Base-by-base conservation (phyloP, 2,797 vertebrate species). In the Champsocephalus gunnari region DNA sequence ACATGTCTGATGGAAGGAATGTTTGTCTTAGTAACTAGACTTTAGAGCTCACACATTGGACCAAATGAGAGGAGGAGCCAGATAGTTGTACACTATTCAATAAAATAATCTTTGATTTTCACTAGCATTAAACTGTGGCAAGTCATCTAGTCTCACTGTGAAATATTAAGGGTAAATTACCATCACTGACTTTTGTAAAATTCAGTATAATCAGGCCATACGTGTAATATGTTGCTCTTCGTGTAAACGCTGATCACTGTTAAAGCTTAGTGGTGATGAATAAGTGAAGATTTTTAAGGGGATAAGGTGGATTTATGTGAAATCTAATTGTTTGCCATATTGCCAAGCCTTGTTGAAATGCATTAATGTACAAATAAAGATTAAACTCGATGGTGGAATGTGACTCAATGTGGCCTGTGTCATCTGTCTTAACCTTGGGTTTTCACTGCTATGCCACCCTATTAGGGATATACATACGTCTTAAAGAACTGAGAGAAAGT, bases 361-460 rank as follows among this genome's bases (percentile, higher is more conserved):
- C 82, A 75, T 92, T 81, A 74, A 85, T 91, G 87, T 93, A 71
- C 68, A 87, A 93, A 92, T 93, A 93, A 94, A 93, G 75, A 82
- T 71, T 81, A 61, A 74, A 79, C 55, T 87, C 85, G 78, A 80
- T 92, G 87, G 79, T 90, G 77, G 60, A 77, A 62, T 59, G 44
- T 83, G 69, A 63, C 28, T 89, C n/a, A 14, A n/a, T 73, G 9
- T 69, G 47, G 56, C n/a, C 45, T 79, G 48, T 74, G n/a, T 66
- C 14, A 41, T 14, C 58, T 53, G 28, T 71, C n/a, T 57, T 28
- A 38, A 54, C 14, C 9, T 28, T 73, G 43, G 17, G 12, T 8
- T 49, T 34, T 16, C 51, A 9, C 28, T 28, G 48, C n/a, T 16
- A 17, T 38, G 6, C 45, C 47, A 24, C n/a, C 5, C 10, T 60